Percentiles rank a stretch among this genome's conserved stretches.
phyloP scores from a whole-genome alignment of 2,797 vertebrate genomes.

The Danio albolineatus region DNA sequence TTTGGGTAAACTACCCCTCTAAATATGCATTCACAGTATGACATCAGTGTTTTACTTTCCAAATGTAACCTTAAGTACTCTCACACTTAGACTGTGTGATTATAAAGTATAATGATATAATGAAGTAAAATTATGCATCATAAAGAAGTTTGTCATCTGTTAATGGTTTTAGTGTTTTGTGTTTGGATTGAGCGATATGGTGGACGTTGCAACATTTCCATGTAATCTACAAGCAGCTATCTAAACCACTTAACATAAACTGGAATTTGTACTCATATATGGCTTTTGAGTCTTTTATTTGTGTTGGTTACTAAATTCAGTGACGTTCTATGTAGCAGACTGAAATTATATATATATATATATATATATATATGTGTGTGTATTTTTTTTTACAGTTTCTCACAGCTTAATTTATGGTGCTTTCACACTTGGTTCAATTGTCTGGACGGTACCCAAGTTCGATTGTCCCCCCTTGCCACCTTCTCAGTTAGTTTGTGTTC shows the following conservation, averaged over 20 bases:
- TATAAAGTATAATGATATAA: neutral
- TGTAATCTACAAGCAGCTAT: neutral
- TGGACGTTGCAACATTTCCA: neutral
- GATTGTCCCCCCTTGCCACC: too few relatives aligned
- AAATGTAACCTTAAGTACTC: neutral
- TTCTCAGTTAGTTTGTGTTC: too few relatives aligned
- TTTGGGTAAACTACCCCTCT: neutral
- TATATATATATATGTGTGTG: too few relatives aligned
- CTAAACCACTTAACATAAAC: neutral
- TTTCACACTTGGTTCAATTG: too few relatives aligned
- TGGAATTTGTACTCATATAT: neutral
- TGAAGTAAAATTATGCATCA: neutral
- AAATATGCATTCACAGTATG: neutral
- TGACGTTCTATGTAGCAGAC: neutral
- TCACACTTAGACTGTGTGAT: neutral
- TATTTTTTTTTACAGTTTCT: neutral
- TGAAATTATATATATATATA: too few relatives aligned
- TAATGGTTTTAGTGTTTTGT: neutral
- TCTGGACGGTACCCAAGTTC: too few relatives aligned
- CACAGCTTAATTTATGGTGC: too few relatives aligned
- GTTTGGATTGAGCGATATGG: neutral
- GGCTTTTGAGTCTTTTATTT: neutral
- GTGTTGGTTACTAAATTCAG: too few relatives aligned
- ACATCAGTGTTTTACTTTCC: neutral
- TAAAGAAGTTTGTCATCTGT: neutral